phyloP scores from a whole-genome alignment of 2,888 invertebrate species.

The Lasioglossum villosulum region DNA sequence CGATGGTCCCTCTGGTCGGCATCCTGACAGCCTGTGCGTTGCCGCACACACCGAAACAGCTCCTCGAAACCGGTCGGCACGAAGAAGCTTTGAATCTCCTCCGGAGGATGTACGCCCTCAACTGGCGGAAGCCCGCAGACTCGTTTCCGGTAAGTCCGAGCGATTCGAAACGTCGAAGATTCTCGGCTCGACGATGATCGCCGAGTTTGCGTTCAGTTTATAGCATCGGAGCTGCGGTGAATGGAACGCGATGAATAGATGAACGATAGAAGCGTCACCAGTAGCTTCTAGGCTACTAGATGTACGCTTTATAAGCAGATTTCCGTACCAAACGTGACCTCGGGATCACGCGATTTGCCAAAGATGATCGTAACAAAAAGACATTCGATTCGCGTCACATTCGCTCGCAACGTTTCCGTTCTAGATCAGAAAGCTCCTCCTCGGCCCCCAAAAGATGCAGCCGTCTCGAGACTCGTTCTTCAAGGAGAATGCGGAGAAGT shows the following conservation, averaged over 20 bases:
- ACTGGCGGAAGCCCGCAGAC: slow-evolving; percentile 87
- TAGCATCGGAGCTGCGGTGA: not conserved
- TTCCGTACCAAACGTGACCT: too few species aligned
- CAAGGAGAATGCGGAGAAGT: slow-evolving; percentile 83
- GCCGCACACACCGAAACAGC: slow-evolving; percentile 92
- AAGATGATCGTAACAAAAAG: not conserved
- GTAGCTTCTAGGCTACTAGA: too few species aligned
- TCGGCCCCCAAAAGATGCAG: slow-evolving; percentile 68
- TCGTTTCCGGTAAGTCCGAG: slow-evolving; percentile 87
- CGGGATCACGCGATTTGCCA: too few species aligned
- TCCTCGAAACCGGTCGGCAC: slow-evolving; percentile 89
- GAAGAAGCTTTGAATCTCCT: slow-evolving; percentile 89
- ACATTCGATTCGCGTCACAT: slow-evolving; percentile 4
- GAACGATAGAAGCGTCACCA: not conserved
- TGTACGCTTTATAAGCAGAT: too few species aligned
- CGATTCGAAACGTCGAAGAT: slow-evolving; percentile 2
- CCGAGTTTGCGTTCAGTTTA: too few species aligned
- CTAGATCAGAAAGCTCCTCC: slow-evolving; percentile 84
- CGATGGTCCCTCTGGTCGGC: slow-evolving; percentile 89
- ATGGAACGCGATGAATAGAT: not conserved
- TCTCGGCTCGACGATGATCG: slow-evolving; percentile 29
- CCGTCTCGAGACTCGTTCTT: slow-evolving; percentile 56
- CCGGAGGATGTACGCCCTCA: slow-evolving; percentile 88
- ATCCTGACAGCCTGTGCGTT: slow-evolving; percentile 87
- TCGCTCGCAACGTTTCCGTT: slow-evolving; percentile 45